phyloP scores from a whole-genome alignment of 2,797 vertebrate species.

The Pyrrhura leucotis region DNA sequence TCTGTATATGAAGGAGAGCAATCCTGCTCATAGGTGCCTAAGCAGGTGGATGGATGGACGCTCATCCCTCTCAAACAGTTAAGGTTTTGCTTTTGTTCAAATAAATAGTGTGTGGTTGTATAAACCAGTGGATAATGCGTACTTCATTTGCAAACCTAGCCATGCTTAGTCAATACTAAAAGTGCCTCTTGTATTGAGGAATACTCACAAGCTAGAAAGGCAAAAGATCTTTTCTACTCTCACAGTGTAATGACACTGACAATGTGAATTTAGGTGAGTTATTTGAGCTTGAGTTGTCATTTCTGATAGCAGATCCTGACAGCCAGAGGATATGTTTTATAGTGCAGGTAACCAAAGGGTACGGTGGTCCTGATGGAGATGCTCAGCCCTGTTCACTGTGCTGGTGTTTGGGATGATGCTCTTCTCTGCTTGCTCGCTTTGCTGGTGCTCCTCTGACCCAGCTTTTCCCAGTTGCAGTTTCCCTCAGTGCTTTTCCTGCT shows the following conservation, averaged over 20 bases:
- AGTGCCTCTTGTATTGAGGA: not conserved
- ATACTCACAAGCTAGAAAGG: not conserved
- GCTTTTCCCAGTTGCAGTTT: not conserved
- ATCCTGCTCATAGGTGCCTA: not conserved
- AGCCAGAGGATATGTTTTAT: not conserved
- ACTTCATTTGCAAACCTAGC: not conserved
- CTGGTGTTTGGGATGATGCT: too few relatives aligned
- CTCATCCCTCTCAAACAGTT: not conserved
- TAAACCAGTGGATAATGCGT: not conserved
- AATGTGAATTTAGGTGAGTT: not conserved
- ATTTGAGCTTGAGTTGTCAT: not conserved
- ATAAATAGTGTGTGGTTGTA: not conserved
- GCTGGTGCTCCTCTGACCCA: not conserved
- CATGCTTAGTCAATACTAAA: not conserved
- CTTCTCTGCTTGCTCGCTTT: not conserved
- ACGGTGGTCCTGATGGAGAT: not conserved
- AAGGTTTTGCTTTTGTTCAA: not conserved
- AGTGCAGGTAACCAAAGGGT: fast-evolving
- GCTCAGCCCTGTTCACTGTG: fast-evolving
- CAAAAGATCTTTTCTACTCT: not conserved
- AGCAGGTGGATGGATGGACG: not conserved
- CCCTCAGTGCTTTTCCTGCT: not conserved
- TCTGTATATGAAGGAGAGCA: not conserved
- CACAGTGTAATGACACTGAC: not conserved
- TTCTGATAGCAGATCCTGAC: not conserved